A percentile compares a stretch with the other conserved stretches of the same genome.
Conservation (phyloP, 2,113 vertebrate genomes). For the Grallaria varia region DNA sequence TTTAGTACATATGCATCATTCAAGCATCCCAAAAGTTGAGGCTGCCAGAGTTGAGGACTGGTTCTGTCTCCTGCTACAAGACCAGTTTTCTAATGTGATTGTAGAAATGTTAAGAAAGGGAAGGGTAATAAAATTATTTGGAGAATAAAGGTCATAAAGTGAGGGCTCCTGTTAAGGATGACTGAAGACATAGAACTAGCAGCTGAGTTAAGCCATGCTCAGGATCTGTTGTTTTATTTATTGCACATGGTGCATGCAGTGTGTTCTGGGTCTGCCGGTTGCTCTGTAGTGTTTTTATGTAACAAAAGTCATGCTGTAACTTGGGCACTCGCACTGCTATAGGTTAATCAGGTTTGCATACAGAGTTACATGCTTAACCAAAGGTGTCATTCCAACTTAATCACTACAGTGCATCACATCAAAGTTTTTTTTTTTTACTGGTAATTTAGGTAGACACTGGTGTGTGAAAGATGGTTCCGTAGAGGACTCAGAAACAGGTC, state of each 20-base stretch:
- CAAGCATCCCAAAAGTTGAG: not conserved
- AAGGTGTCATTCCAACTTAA: not conserved
- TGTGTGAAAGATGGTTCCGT: not conserved
- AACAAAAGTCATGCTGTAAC: not conserved
- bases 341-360: conserved; percentile 14
- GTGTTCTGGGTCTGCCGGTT: not conserved
- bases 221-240: not conserved
- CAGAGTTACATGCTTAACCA: not conserved
- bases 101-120: not conserved
- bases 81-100: not conserved
- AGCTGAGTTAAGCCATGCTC: not conserved
- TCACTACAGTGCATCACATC: not conserved
- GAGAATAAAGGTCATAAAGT: not conserved
- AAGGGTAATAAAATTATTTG: not conserved
- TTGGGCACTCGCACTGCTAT: not conserved
- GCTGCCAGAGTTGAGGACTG: not conserved
- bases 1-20: rapidly evolving
- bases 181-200: not conserved
- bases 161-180: not conserved
- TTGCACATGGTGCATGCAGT: not conserved
- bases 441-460: not conserved
- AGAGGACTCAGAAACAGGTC: not conserved
- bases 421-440: no score
- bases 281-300: not conserved
- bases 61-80: not conserved